phyloP scores from a whole-genome alignment of 2,113 vertebrate genomes.

The Dromiciops gliroides region DNA sequence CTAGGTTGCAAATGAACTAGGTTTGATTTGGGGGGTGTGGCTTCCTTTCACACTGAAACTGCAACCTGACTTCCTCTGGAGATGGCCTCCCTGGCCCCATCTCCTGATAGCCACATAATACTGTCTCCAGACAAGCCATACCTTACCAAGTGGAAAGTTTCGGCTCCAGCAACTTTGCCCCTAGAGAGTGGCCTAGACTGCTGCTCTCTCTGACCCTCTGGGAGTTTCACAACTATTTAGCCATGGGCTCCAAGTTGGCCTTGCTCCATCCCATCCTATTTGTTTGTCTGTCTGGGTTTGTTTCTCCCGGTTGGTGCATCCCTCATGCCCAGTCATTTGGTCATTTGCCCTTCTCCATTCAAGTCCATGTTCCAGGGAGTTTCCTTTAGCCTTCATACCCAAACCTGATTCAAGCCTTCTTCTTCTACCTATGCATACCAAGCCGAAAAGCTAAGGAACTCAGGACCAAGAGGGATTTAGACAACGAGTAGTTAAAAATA shows the following conservation, averaged over 20 bases:
- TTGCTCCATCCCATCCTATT: conserved; percentile 54
- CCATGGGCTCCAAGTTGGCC: conserved; percentile 18
- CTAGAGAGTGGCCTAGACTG: background rate
- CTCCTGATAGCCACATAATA: background rate
- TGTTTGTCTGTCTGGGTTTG: conserved; percentile 60
- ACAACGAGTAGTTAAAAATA: conserved; percentile 71
- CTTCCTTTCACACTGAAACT: background rate
- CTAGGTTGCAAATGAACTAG: background rate
- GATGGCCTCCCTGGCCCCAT: conserved; percentile 10
- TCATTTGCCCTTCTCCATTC: conserved; percentile 42
- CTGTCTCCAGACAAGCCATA: background rate
- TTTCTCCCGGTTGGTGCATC: background rate
- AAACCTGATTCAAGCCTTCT: background rate
- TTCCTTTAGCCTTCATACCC: conserved; percentile 1
- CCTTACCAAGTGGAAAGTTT: conserved; percentile 69
- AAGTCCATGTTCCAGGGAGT: conserved; percentile 60
- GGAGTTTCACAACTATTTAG: conserved; percentile 20
- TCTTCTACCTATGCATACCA: conserved; percentile 47
- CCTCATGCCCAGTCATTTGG: fast-evolving
- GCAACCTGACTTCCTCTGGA: fast-evolving
- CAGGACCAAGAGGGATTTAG: conserved; percentile 39
- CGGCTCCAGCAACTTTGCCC: background rate
- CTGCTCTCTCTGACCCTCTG: background rate
- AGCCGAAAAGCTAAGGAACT: conserved; percentile 27
- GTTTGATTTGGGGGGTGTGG: background rate